Conservation (phyloP, 2,888 invertebrate genomes). For the Carpatolechia fugitivella region DNA sequence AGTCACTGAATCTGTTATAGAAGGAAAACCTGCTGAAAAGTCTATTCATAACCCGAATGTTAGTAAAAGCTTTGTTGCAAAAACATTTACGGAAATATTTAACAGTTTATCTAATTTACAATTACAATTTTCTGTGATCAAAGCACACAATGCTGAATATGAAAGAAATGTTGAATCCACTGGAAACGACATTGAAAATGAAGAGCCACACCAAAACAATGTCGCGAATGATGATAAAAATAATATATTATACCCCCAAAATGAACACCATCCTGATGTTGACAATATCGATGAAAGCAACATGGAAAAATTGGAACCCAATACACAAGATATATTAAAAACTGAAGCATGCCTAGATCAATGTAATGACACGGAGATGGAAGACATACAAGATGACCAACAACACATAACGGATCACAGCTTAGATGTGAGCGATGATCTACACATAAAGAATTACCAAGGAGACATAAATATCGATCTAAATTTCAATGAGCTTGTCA, state of each 20-base stretch:
- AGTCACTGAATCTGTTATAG: not conserved
- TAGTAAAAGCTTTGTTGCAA: not conserved
- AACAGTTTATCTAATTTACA: not conserved
- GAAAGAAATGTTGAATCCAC: not conserved
- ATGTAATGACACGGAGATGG: not conserved
- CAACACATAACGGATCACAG: not conserved
- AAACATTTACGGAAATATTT: constrained; percentile 2
- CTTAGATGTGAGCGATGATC: too few relatives aligned
- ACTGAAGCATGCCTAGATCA: not conserved
- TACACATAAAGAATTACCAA: too few relatives aligned
- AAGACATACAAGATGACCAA: not conserved
- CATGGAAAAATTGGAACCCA: not conserved
- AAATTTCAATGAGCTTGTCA: not conserved
- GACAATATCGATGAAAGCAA: not conserved
- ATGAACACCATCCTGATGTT: too few relatives aligned
- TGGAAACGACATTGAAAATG: not conserved
- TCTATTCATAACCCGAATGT: not conserved
- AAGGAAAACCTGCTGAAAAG: not conserved
- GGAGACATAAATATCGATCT: too few relatives aligned
- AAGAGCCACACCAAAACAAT: not conserved
- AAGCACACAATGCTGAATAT: not conserved
- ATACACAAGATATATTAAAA: not conserved
- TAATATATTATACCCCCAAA: too few relatives aligned
- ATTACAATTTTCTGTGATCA: not conserved
- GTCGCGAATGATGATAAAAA: not conserved